Base-by-base conservation (phyloP, 2,113 vertebrate species). In the Cyprinodon brontotheroides region DNA sequence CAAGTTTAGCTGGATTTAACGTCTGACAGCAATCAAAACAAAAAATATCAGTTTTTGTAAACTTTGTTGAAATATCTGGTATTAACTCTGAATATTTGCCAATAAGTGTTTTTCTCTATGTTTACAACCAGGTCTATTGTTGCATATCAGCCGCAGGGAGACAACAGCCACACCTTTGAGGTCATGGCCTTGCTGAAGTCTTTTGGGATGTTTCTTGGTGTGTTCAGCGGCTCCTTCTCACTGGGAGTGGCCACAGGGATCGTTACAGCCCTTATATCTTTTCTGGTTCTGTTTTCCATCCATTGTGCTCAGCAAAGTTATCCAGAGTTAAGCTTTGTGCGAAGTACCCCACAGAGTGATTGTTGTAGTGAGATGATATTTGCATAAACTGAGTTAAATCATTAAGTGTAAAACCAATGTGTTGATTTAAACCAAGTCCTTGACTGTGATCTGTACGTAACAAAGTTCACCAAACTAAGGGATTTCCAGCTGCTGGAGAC, bases 241-340 rank as follows among this genome's bases (percentile, higher is more conserved):
- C 96, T 99, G 84, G 98, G 98, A 72, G 96, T 97, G 70, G 97
- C 96, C 72, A 99, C 97, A 0, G 98, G 97, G 80, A 90, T 98
- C 61, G 94, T 99, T 82, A 99, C 98, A 3, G 97, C 98, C 77
- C 94, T 99, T 87, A 99, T 99, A 99, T 99, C 98, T 93, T 99
- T 96, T 88, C 39, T 59, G 50, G 40, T 61, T 47, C 37, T n/a
- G 4, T 48, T 22, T 0, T 59, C 61, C n/a, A 38, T 57, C 8
- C 17, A n/a, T 15, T n/a, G 3, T 57, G 50, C 50, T 57, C 50
- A 20, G 20, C 7, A 20, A 57, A 7, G 20, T 57, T 57, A 57
- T 9, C 10, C 20, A 57, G 3, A n/a, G 10, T 9, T 20, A 20
- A 4, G 22, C 13, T 59, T 17, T 37, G 7, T 53, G 17, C 11